Base-by-base conservation (phyloP, 2,888 invertebrate species). In the Apoderus coryli region DNA sequence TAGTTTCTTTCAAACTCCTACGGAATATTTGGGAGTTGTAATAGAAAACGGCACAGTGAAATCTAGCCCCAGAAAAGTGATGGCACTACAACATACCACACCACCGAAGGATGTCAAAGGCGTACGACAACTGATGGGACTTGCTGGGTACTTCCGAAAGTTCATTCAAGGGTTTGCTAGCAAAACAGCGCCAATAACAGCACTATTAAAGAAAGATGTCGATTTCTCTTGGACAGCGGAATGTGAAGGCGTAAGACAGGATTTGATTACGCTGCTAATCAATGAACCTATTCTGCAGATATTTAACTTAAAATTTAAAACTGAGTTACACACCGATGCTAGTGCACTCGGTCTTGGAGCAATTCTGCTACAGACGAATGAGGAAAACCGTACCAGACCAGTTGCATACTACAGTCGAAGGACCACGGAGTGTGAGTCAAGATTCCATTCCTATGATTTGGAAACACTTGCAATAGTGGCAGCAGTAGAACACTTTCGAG, bases 391-490 rank as follows among this genome's bases (percentile, higher is more conserved):
- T 10, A 4, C 22, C 5, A n/a, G 15, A 10, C 32, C 35, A 12
- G 29, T 37, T 9, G 37, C 35, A 10, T 35, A 34, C 16, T 38
- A 24, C 24, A 38, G 37, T 24, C 9, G 39, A 25, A 27, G 37
- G 4, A 38, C 35, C 7, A 39, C 32, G 9, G 26, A 28, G 10
- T 30, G 16, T 23, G 41, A 41, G 35, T 26, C 35, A 2, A 28
- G 14, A 11, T 39, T 39, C 19, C 39, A 39, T 10, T 34, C 40
- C 2, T 40, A 40, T 13, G 32, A 40, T 13, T 24, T 39, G 27
- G 38, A 38, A 32, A 40, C 38, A 4, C 28, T 40, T 3, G 40
- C 35, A 14, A 34, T 42, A 24, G 41, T 34, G 10, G 35, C 34
- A 4, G 32, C 35, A 12, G 30, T 36, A 5, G 34, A 39, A 25